phyloP scores from a whole-genome alignment of 92 coral and sea anemone genomes.

The Palythoa grandiflora region DNA sequence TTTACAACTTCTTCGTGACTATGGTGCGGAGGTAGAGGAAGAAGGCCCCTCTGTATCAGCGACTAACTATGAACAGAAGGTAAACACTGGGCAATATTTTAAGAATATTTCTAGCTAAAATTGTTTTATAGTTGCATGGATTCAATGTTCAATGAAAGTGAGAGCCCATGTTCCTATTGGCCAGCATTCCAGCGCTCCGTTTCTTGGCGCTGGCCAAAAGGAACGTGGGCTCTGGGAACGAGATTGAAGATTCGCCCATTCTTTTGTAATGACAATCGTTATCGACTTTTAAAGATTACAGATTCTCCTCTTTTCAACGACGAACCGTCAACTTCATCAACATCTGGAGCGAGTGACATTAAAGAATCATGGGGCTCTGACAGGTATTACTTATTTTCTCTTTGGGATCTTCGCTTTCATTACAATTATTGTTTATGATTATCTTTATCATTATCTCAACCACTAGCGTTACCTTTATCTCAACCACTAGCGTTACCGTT shows the following conservation, averaged over 20 bases:
- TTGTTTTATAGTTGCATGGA: not conserved
- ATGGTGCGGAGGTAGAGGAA: constrained; percentile 6
- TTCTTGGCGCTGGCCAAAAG: too few species aligned
- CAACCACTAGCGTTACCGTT: too few species aligned
- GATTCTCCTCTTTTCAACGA: not conserved
- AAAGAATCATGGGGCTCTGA: not conserved
- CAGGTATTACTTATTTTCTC: not conserved
- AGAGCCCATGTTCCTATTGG: too few species aligned
- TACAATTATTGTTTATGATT: not conserved
- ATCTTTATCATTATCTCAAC: too few species aligned
- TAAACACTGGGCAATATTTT: not conserved
- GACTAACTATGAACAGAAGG: constrained; percentile 2
- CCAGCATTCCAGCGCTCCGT: too few species aligned
- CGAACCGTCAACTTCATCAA: not conserved
- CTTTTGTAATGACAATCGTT: not conserved
- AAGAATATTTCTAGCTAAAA: not conserved
- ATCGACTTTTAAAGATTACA: not conserved
- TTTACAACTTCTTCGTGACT: constrained; percentile 8
- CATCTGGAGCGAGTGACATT: not conserved
- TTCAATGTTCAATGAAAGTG: not conserved
- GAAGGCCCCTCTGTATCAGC: not conserved
- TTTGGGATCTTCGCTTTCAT: not conserved
- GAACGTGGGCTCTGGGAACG: too few species aligned
- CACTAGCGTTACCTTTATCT: too few species aligned
- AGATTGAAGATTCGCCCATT: not conserved